Percentiles rank a stretch among this genome's conserved stretches.
phyloP scores from a whole-genome alignment of 2,797 vertebrate genomes.

The Poecilia wingei region DNA sequence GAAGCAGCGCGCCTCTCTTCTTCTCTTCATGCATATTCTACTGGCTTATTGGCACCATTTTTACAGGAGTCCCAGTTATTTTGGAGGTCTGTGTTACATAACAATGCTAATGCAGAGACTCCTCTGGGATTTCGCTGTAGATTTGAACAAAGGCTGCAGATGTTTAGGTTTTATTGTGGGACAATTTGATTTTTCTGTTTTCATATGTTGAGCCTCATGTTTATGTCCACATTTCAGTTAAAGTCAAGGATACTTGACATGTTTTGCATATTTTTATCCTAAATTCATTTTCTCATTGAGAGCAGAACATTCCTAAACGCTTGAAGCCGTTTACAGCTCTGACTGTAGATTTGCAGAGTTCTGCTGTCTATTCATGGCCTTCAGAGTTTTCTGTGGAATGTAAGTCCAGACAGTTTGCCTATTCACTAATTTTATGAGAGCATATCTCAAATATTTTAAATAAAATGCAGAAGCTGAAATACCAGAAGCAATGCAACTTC shows the following conservation, averaged over 20 bases:
- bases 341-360: too few species aligned
- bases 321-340: not conserved
- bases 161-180: not conserved
- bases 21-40: constrained; percentile 6
- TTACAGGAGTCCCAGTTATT: constrained; percentile 34
- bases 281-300: not conserved
- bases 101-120: constrained; percentile 44
- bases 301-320: not conserved
- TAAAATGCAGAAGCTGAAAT: not conserved
- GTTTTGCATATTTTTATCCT: not conserved
- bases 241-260: not conserved
- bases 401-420: not conserved
- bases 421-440: not conserved
- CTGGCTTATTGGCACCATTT: constrained; percentile 33
- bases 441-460: not conserved
- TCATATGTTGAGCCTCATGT: not conserved
- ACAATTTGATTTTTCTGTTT: not conserved
- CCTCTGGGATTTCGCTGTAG: constrained; percentile 19
- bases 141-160: constrained; percentile 23
- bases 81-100: constrained; percentile 41
- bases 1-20: constrained; percentile 10
- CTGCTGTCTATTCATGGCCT: not conserved
- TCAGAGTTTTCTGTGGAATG: not conserved
- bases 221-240: not conserved
- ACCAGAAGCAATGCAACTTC: not conserved